Conservation (phyloP, 2,888 invertebrate genomes). For the Hypercompe scribonia region DNA sequence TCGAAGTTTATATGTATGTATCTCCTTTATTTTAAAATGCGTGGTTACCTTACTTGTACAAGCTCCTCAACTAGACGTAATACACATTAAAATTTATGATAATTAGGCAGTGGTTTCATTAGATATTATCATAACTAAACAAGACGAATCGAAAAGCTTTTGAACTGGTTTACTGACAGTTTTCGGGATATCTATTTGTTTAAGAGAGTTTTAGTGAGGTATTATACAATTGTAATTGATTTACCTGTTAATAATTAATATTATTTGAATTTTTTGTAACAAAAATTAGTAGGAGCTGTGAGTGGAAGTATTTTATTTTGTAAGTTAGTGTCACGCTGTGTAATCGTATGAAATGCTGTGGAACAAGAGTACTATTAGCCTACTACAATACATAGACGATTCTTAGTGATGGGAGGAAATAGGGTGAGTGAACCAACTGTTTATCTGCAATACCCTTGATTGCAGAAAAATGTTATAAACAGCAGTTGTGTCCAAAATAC, state of each 20-base stretch:
- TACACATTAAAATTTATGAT: constrained; percentile 24
- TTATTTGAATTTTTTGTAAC: background rate
- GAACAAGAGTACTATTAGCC: no score
- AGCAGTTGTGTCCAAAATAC: no score
- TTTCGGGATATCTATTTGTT: background rate
- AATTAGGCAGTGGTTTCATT: constrained; percentile 19
- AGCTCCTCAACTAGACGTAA: constrained; percentile 6
- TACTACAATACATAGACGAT: no score
- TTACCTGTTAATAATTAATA: background rate
- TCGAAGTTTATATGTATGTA: background rate
- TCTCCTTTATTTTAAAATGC: background rate
- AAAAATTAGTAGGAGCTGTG: background rate
- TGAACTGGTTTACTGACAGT: background rate
- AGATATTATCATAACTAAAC: constrained; percentile 24
- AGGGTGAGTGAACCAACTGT: no score
- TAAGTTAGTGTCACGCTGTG: background rate
- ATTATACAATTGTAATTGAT: background rate
- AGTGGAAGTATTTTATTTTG: background rate
- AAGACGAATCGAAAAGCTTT: constrained; percentile 10
- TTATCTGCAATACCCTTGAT: no score
- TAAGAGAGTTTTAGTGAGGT: background rate
- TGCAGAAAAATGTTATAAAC: no score
- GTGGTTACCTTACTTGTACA: constrained; percentile 2
- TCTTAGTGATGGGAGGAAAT: no score
- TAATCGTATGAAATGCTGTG: background rate